A percentile compares a stretch with the other conserved stretches of the same genome.
These are phyloP conservation scores for Serinus canaria DNA, from an alignment of 2,113 vertebrate genomes.

Conservation along the genomic window DNA sequence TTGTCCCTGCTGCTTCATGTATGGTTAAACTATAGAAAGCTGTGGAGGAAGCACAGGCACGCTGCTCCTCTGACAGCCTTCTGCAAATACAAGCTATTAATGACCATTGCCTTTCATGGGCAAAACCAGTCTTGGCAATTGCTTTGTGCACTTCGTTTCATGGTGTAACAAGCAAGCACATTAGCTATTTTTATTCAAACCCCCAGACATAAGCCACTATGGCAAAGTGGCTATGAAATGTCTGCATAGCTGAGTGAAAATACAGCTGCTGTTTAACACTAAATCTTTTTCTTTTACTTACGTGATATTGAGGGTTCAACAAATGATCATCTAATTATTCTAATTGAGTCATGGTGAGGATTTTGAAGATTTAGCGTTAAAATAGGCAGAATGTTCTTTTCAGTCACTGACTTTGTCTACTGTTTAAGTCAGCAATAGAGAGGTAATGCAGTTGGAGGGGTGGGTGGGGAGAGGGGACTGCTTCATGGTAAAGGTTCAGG, in stretches of 20 bases:
- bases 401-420: conserved; percentile 9
- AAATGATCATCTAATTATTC: background rate
- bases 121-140: conserved; percentile 16
- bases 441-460: background rate
- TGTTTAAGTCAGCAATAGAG: background rate
- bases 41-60: background rate
- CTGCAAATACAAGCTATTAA: conserved; percentile 20
- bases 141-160: conserved; percentile 38
- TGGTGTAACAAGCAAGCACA: background rate
- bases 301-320: background rate
- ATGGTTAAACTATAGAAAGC: conserved; percentile 1
- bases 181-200: conserved; percentile 36
- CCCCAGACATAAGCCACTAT: background rate
- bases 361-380: background rate
- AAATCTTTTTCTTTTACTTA: background rate
- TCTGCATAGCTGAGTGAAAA: conserved; percentile 18
- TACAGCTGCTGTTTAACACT: background rate
- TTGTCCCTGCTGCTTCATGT: background rate
- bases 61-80: background rate
- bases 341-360: background rate
- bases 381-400: conserved; percentile 9
- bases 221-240: conserved; percentile 4
- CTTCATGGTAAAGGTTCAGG: background rate
- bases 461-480: background rate
- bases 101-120: conserved; percentile 37